These are phyloP conservation scores for Tachystola acroxantha DNA, from an alignment of 2,888 invertebrate species.

Conservation along the genomic window DNA sequence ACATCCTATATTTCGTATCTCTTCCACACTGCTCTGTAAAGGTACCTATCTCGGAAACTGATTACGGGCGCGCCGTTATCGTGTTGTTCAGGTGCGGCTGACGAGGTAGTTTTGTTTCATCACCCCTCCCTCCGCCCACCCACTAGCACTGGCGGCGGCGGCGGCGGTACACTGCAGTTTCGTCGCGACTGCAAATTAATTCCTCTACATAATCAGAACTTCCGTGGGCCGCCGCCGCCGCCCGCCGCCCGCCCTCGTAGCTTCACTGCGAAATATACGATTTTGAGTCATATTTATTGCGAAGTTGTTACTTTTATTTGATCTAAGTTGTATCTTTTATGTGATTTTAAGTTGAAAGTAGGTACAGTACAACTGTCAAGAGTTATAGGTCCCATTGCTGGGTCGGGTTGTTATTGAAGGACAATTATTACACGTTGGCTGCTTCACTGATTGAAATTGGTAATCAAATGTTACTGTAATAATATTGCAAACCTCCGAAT, in stretches of 20 bases:
- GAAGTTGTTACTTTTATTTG: no score
- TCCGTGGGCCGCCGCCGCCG: conserved; percentile 45
- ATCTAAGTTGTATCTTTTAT: no score
- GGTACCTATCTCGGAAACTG: conserved; percentile 41
- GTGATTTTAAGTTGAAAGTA: no score
- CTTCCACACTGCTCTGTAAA: neutral
- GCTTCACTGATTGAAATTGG: no score
- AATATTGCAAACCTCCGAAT: no score
- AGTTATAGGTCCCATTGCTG: no score
- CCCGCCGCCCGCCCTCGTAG: conserved; percentile 31
- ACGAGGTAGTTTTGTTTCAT: conserved; percentile 62
- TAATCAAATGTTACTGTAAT: no score
- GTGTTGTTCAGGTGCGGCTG: conserved; percentile 66
- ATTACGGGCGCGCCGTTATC: conserved; percentile 52
- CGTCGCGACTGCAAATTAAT: conserved; percentile 77
- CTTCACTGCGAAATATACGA: conserved; percentile 55
- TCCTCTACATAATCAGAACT: conserved; percentile 77
- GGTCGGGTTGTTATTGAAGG: no score
- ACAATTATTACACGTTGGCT: no score
- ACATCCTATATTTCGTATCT: no score
- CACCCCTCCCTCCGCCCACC: conserved; percentile 23
- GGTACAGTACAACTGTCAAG: no score
- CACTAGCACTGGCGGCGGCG: conserved; percentile 27
- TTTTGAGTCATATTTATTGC: no score
- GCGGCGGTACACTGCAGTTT: conserved; percentile 51